Percentiles rank a stretch among this genome's conserved stretches.
phyloP scores from a whole-genome alignment of 2,888 invertebrate species.

The Hypomecis atomaria region DNA sequence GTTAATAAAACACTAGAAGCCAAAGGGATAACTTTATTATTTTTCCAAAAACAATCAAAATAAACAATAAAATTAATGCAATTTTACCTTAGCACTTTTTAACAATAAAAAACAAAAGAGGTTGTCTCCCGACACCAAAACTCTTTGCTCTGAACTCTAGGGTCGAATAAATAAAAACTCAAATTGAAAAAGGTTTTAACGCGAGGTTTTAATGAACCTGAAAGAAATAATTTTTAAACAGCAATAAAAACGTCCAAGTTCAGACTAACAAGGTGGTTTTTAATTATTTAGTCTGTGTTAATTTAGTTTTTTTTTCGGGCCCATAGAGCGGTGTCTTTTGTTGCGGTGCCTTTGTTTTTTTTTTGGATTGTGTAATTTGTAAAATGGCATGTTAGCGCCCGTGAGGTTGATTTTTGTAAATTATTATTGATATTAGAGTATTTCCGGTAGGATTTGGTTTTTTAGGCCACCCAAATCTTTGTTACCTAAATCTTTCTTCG shows the following conservation, averaged over 20 bases:
- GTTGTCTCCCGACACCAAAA: constrained; percentile 1
- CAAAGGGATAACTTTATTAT: constrained; percentile 44
- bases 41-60: constrained; percentile 67
- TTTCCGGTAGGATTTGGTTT: constrained; percentile 65
- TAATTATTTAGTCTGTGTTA: constrained; percentile 80
- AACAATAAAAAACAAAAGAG: constrained; percentile 37
- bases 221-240: constrained; percentile 46
- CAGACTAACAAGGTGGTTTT: constrained; percentile 78
- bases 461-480: constrained; percentile 26
- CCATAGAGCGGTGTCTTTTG: constrained; percentile 68
- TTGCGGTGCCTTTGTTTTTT: constrained; percentile 66
- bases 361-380: constrained; percentile 78
- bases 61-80: constrained; percentile 75
- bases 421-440: constrained; percentile 69
- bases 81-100: constrained; percentile 69
- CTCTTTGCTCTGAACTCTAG: constrained; percentile 43
- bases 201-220: constrained; percentile 28
- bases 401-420: constrained; percentile 65
- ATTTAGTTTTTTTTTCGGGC: constrained; percentile 69
- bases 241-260: constrained; percentile 66
- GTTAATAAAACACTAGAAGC: constrained; percentile 51
- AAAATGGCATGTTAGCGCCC: constrained; percentile 82
- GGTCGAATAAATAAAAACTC: constrained; percentile 33
- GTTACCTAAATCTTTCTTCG: too few relatives aligned
- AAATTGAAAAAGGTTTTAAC: neutral